A percentile compares a stretch with the other conserved stretches of the same genome.
phyloP scores from a whole-genome alignment of 2,113 vertebrate genomes.

The Fulica atra region DNA sequence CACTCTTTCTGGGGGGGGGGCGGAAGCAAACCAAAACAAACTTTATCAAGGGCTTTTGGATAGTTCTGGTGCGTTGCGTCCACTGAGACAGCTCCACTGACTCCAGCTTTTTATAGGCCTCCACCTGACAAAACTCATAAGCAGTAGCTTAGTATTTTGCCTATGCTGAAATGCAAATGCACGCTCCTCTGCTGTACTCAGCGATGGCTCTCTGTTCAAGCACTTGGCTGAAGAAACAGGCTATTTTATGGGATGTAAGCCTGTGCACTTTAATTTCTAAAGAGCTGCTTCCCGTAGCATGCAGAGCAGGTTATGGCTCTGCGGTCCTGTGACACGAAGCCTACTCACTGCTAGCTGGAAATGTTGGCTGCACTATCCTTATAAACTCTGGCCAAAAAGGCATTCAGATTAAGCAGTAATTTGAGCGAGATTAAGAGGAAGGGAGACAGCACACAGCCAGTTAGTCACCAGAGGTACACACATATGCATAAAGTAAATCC shows the following conservation, averaged over 20 bases:
- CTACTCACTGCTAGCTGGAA: background rate
- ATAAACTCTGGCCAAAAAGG: background rate
- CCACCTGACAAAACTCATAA: background rate
- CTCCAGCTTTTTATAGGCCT: background rate
- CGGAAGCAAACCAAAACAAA: too few relatives aligned
- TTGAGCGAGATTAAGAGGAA: conserved; percentile 23
- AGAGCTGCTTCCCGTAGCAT: background rate
- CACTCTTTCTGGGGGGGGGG: background rate
- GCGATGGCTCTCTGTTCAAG: background rate
- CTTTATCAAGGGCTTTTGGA: background rate
- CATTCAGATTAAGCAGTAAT: conserved; percentile 32
- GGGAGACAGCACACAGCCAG: background rate
- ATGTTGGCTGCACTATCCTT: background rate
- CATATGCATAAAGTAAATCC: conserved; percentile 11
- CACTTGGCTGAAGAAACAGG: background rate
- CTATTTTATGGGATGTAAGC: background rate
- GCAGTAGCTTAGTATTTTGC: background rate
- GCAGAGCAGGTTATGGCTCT: background rate
- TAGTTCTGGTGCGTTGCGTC: background rate
- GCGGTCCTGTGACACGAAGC: background rate
- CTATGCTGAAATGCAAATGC: background rate
- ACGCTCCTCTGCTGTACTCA: background rate
- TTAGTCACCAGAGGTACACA: conserved; percentile 36
- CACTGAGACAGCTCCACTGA: background rate
- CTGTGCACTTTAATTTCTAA: background rate